Evolutionary conservation across 1,140 invertebrate genomes (phyloP).

Genomic region (Drosophila leontia): DNA sequence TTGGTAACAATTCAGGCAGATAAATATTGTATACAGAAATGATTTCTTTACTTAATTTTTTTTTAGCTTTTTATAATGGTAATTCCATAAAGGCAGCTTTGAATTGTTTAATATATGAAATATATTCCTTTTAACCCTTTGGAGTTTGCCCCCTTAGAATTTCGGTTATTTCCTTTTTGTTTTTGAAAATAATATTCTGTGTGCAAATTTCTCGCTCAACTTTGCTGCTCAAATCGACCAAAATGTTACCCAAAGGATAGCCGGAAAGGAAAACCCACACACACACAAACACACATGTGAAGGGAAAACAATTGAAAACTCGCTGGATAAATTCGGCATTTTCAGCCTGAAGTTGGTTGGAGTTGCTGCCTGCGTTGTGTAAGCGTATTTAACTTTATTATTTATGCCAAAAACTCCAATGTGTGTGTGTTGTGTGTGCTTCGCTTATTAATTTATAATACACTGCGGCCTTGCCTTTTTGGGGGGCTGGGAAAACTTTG

Average conservation of each 20-base stretch:
- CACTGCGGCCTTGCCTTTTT: slow-evolving; percentile 73
- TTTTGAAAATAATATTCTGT: slow-evolving; percentile 9
- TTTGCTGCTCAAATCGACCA: slow-evolving; percentile 66
- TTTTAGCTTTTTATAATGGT: too few species aligned
- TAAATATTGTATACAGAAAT: background rate
- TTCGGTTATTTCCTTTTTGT: slow-evolving; percentile 25
- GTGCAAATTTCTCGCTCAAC: slow-evolving; percentile 43
- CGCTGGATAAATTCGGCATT: slow-evolving; percentile 34
- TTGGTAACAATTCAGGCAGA: background rate
- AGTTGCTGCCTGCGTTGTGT: slow-evolving; percentile 54
- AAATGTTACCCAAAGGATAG: slow-evolving; percentile 72
- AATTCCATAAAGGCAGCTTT: background rate
- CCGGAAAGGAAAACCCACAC: slow-evolving; percentile 19
- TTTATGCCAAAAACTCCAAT: slow-evolving; percentile 65
- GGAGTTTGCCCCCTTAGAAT: background rate
- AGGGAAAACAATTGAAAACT: slow-evolving; percentile 43
- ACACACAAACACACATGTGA: too few species aligned
- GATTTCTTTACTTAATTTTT: too few species aligned
- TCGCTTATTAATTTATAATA: slow-evolving; percentile 83
- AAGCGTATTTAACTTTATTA: slow-evolving; percentile 83
- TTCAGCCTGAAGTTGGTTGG: slow-evolving; percentile 4
- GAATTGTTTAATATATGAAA: background rate
- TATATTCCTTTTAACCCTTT: background rate
- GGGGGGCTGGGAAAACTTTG: slow-evolving; percentile 35
- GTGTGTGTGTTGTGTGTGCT: slow-evolving; percentile 13